Base-by-base conservation (phyloP, 35 echinoderm and acorn worm species). In the Diadema setosum region DNA sequence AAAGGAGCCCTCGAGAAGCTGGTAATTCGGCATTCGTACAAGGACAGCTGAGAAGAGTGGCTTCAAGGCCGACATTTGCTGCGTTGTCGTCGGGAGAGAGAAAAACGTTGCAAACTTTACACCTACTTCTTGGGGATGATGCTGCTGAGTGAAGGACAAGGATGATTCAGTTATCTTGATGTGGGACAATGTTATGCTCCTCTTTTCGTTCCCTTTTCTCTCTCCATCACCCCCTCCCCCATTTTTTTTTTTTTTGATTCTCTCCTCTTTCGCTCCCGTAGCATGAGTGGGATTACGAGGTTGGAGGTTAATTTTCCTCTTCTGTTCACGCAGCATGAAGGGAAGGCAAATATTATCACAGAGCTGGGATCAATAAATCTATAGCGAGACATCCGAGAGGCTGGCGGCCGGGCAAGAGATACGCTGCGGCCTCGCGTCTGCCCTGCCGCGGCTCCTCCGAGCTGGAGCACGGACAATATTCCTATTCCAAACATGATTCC, bases 311-410 rank as follows among this genome's bases (percentile, higher is more conserved):
- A 78, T 78, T 78, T 78, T 78, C 73, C 73, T 36, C 73, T 44
- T 78, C 73, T 78, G 8, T 78, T 78, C 73, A 78, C 73, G 44
- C 12, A 36, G 73, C 73, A 78, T 42, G 40, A 44, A 78, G 73
- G n/a, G 37, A 78, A 78, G 40, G 73, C 73, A 78, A 78, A 78
- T 78, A 78, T 78, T 78, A 78, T 78, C 73, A 78, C 73, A 78
- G 40, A 41, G 35, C 40, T 9, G 40, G 40, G 73, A 78, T 78
- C 73, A 78, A 78, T 78, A 78, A 78, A 78, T 78, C 73, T 20
- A 78, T 78, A 78, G 34, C 14, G n/a, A 78, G 73, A 78, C 73
- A 78, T 25, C 73, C 40, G 37, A 42, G 39, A 42, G 37, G 73
- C 21, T 36, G 73, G 40, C 27, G n/a, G n/a, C 73, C 9, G 24